Percentiles rank a stretch among this genome's conserved stretches.
Conservation (phyloP, 2,797 vertebrate species). For the Rhadinocentrus ornatus region DNA sequence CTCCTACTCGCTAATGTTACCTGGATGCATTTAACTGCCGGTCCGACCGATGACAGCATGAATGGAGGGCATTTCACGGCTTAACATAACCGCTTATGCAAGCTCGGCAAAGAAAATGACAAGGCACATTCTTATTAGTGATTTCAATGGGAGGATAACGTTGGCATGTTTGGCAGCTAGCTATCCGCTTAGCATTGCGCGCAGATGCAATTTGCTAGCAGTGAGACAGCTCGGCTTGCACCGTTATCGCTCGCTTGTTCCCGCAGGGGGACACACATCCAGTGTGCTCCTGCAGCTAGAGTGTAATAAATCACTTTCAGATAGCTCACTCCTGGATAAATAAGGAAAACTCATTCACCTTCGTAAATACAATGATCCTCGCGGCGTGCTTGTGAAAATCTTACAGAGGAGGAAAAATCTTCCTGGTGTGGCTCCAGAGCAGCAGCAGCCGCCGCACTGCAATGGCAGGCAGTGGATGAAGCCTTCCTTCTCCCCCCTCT, state of each 20-base stretch:
- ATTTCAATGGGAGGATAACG: constrained; percentile 12
- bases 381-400: constrained; percentile 64
- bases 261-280: constrained; percentile 63
- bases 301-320: constrained; percentile 15
- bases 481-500: constrained; percentile 65
- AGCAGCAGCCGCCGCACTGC: constrained; percentile 81
- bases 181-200: constrained; percentile 64
- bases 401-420: constrained; percentile 52
- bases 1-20: constrained; percentile 65
- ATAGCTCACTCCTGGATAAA: constrained; percentile 31
- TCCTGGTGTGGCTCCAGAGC: constrained; percentile 74
- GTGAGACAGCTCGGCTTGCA: constrained; percentile 66
- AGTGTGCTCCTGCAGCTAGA: constrained; percentile 48
- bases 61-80: constrained; percentile 21
- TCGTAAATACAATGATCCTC: constrained; percentile 69
- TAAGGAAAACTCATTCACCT: constrained; percentile 69
- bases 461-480: constrained; percentile 84
- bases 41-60: constrained; percentile 64
- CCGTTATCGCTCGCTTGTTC: constrained; percentile 65
- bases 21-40: constrained; percentile 58
- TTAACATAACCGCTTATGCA: neutral
- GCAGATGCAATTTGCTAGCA: constrained; percentile 58
- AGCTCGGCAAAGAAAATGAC: neutral
- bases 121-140: neutral
- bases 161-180: constrained; percentile 42